These are phyloP conservation scores for Catharus bicknelli DNA, from an alignment of 2,113 vertebrate genomes.

Conservation along the genomic window DNA sequence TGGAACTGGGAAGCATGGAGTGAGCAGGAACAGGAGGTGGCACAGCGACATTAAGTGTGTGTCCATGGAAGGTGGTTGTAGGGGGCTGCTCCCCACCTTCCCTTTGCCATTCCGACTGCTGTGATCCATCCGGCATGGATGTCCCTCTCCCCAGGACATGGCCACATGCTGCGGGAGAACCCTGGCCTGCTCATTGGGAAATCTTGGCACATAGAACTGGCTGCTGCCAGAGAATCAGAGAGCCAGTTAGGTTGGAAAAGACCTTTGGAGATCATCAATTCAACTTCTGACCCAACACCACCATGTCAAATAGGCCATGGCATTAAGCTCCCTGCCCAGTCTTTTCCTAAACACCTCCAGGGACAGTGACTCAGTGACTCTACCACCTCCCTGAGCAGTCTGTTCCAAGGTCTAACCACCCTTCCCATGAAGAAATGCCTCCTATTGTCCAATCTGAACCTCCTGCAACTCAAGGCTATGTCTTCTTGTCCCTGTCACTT, in stretches of 20 bases:
- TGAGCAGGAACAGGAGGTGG: background rate
- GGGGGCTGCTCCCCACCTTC: rapidly evolving
- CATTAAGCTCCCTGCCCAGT: rapidly evolving
- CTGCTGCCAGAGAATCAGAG: rapidly evolving
- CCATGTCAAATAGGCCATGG: background rate
- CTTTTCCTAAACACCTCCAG: background rate
- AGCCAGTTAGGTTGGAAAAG: background rate
- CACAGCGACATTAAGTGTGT: rapidly evolving
- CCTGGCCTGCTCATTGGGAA: background rate
- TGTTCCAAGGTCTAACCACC: background rate
- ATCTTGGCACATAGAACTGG: background rate
- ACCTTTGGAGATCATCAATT: background rate
- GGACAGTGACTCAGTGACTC: too few relatives aligned
- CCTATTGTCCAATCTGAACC: background rate
- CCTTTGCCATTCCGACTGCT: rapidly evolving
- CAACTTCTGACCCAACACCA: background rate
- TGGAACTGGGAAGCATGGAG: background rate
- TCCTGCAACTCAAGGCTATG: background rate
- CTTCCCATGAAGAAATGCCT: background rate
- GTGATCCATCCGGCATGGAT: rapidly evolving
- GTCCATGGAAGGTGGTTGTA: background rate
- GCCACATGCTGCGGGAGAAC: rapidly evolving
- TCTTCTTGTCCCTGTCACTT: background rate
- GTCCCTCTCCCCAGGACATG: rapidly evolving
- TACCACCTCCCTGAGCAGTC: background rate